Conservation (phyloP, 2,113 vertebrate species). For the Pomatorhinus ruficollis region DNA sequence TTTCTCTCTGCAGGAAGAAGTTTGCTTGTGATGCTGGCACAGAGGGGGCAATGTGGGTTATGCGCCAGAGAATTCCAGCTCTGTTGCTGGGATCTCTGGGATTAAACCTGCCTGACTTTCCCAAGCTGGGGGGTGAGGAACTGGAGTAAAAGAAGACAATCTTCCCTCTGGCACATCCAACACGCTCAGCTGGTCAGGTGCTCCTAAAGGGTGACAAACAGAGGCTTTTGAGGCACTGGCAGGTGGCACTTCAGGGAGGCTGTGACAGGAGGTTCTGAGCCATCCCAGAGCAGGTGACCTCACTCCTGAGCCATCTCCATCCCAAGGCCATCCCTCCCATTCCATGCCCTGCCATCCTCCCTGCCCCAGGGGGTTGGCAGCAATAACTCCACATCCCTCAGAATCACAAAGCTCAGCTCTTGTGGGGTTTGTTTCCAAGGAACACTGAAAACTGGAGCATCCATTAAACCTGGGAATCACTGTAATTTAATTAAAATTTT, state of each 20-base stretch:
- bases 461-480: not conserved
- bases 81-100: not conserved
- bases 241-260: not conserved
- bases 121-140: not conserved
- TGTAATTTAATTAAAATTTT: constrained; percentile 31
- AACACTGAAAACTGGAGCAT: not conserved
- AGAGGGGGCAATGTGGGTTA: not conserved
- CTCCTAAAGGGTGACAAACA: not conserved
- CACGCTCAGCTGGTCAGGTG: fast-evolving
- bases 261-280: not conserved
- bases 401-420: not conserved
- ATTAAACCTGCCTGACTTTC: not conserved
- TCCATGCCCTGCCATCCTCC: not conserved
- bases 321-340: not conserved
- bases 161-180: not conserved
- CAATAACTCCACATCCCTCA: not conserved
- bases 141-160: fast-evolving
- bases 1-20: not conserved
- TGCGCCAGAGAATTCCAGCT: not conserved
- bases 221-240: not conserved
- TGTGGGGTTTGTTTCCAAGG: not conserved
- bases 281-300: not conserved
- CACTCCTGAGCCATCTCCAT: not conserved
- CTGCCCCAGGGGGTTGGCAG: not conserved
- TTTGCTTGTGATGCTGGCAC: not conserved